Conservation (phyloP, 2,797 vertebrate species). For the Poecilia gillii region DNA sequence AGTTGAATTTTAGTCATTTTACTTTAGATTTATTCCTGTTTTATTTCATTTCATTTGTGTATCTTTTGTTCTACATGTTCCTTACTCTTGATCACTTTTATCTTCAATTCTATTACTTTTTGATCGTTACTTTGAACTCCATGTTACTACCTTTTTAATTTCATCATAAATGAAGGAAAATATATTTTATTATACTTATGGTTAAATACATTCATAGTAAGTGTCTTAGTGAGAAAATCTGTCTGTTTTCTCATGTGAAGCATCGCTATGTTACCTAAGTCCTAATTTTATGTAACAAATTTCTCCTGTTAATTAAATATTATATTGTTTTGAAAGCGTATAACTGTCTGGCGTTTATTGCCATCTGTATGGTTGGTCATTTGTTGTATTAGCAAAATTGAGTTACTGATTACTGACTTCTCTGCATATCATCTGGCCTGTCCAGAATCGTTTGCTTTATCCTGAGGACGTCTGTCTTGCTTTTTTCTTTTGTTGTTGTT, state of each 20-base stretch:
- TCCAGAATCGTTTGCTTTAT: conserved; percentile 88
- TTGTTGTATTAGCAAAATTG: background rate
- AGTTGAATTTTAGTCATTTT: no score
- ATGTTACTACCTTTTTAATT: background rate
- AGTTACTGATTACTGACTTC: conserved; percentile 30
- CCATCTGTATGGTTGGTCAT: background rate
- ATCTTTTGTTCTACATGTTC: background rate
- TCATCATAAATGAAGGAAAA: background rate
- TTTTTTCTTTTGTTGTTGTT: conserved; percentile 73
- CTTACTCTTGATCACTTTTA: background rate
- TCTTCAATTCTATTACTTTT: background rate
- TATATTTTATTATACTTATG: background rate
- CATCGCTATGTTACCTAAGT: background rate
- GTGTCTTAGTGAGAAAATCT: background rate
- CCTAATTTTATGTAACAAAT: background rate
- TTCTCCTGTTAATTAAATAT: background rate
- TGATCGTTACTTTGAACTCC: background rate
- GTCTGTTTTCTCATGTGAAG: background rate
- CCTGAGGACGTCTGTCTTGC: conserved; percentile 86
- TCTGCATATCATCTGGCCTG: conserved; percentile 57
- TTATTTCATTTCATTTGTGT: background rate
- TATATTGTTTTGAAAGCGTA: background rate
- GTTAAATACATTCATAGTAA: background rate
- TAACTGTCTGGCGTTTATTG: background rate
- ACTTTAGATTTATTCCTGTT: background rate